Base-by-base conservation (phyloP, 1,140 invertebrate genomes). In the Neelides sp. region DNA sequence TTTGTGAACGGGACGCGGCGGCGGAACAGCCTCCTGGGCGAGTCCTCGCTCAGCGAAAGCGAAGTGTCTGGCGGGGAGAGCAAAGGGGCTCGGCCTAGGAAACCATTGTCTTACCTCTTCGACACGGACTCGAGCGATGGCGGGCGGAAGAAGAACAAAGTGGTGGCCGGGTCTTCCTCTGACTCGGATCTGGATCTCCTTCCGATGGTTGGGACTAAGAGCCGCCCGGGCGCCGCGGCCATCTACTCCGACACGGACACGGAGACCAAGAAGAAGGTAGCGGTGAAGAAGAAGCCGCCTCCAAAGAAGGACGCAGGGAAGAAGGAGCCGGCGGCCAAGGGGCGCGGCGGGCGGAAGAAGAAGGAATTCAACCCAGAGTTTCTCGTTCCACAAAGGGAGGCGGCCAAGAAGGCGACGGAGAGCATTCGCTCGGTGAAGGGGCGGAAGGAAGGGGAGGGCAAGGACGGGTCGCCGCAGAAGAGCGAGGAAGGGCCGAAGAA, bases 351-450 rank as follows among this genome's bases (percentile, higher is more conserved):
- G 34, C 72, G 72, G 54, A 79, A 78, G 62, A 78, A 79, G 57
- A 61, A 57, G 52, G 55, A 52, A 17, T 57, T 47, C 42, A 61
- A 63, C 32, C 24, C 40, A 10, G 77, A 86, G 61, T 69, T 89
- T 27, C 87, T 90, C 60, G 86, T 91, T n/a, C 87, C 86, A 1
- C 87, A 91, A 65, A 71, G 87, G 44, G 82, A 89, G 67, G 86
- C 87, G 19, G 86, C 87, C 15, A 90, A 89, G 63, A 89, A 90
- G 65, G 85, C 85, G 2, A 83, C 83, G 2, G 87, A 89, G 67
- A 88, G 83, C 63, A 80, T 89, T 75, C 78, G 68, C 15, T 57
- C 64, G 7, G 64, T 67, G 19, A 52, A 53, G 34, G 35, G 49
- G 42, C 49, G 50, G 7, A 22, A 26, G 8, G 20, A 4, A 20